phyloP scores from a whole-genome alignment of 2,888 invertebrate species.

The Drosophila picticornis region DNA sequence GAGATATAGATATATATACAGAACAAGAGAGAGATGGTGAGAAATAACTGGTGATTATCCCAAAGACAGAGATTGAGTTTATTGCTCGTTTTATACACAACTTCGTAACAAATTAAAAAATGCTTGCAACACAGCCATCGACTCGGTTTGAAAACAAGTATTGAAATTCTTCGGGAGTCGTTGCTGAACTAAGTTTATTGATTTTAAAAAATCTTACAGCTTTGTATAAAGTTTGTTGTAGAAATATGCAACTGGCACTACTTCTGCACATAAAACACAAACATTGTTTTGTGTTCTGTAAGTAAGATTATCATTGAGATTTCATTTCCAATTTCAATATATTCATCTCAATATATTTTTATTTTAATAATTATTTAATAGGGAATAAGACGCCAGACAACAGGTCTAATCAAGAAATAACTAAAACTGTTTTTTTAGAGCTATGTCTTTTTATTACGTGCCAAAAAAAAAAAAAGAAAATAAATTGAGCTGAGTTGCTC shows the following conservation, averaged over 20 bases:
- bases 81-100: background rate
- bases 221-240: background rate
- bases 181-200: background rate
- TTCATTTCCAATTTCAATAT: background rate
- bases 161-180: background rate
- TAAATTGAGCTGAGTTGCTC: conserved; percentile 8
- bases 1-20: background rate
- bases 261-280: background rate
- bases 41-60: background rate
- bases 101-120: background rate
- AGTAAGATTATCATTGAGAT: background rate
- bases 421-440: background rate
- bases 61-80: background rate
- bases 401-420: background rate
- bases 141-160: background rate
- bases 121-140: background rate
- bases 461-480: conserved; percentile 57
- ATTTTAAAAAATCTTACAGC: background rate
- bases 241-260: background rate
- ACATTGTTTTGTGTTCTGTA: background rate
- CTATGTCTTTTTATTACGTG: conserved; percentile 43
- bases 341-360: no score
- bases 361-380: no score
- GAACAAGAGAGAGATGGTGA: no score
- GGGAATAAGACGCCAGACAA: background rate